Percentiles rank a stretch among this genome's conserved stretches.
Evolutionary conservation across 2,888 invertebrate genomes (phyloP).

Genomic region (Eupelmus urozonus): DNA sequence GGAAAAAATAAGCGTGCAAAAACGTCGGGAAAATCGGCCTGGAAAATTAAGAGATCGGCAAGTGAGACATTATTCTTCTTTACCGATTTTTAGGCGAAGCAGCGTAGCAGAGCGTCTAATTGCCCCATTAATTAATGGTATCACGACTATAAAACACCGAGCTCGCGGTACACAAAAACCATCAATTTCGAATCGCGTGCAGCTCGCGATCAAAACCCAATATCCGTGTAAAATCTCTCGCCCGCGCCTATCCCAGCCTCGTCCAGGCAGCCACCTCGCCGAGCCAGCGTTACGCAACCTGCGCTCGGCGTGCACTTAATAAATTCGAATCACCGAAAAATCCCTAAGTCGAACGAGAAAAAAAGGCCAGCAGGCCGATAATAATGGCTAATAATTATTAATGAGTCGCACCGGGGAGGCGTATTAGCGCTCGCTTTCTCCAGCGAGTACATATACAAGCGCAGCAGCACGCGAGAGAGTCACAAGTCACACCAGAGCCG

Average conservation of each 20-base stretch:
- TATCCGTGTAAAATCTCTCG: constrained; percentile 7
- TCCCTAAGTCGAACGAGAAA: neutral
- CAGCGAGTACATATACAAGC: too few relatives aligned
- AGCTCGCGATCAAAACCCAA: neutral
- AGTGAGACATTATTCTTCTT: too few relatives aligned
- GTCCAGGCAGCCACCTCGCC: neutral
- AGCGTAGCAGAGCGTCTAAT: neutral
- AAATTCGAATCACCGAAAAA: neutral
- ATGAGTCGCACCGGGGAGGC: constrained; percentile 12
- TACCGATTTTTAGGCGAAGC: too few relatives aligned
- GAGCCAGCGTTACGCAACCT: too few relatives aligned
- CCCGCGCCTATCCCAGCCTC: neutral
- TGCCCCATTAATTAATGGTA: constrained; percentile 5
- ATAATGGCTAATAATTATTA: constrained; percentile 33
- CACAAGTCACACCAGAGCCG: constrained; percentile 62
- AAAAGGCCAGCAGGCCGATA: neutral
- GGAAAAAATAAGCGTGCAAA: too few relatives aligned
- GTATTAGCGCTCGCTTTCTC: constrained; percentile 57
- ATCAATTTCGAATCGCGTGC: constrained; percentile 13
- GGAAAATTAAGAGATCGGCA: too few relatives aligned
- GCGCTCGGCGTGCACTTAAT: neutral
- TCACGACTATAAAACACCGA: neutral
- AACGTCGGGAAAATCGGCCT: too few relatives aligned
- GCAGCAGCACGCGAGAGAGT: constrained; percentile 57
- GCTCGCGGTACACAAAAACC: too few relatives aligned